These are phyloP conservation scores for Gymnoscelis rufifasciata DNA, from an alignment of 2,888 invertebrate genomes.

Conservation along the genomic window DNA sequence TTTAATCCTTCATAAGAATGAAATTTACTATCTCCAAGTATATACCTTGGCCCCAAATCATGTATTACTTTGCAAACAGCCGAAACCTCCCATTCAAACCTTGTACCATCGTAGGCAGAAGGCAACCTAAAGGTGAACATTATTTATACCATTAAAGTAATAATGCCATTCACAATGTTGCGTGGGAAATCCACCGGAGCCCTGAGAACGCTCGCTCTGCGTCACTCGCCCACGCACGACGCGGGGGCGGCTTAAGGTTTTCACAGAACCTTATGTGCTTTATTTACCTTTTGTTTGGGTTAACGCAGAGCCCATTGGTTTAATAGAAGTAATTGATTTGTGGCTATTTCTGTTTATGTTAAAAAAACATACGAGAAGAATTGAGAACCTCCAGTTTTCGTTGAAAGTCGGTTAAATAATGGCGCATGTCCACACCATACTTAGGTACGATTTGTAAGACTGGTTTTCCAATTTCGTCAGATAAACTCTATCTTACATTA, in stretches of 20 bases:
- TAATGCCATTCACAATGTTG: conserved; percentile 1
- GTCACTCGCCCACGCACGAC: conserved; percentile 1
- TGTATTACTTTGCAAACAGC: too few species aligned
- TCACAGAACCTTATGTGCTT: not conserved
- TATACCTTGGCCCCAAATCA: too few species aligned
- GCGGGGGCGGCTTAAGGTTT: not conserved
- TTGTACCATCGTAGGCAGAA: not conserved
- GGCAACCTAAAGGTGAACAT: not conserved
- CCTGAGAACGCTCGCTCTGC: not conserved
- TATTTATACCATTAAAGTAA: not conserved
- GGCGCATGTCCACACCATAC: too few species aligned
- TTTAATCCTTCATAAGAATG: too few species aligned
- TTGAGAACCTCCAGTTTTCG: too few species aligned
- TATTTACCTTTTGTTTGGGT: not conserved
- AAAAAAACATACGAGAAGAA: too few species aligned
- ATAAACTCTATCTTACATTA: too few species aligned
- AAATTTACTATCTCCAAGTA: too few species aligned
- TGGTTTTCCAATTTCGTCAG: too few species aligned
- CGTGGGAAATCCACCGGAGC: conserved; percentile 13
- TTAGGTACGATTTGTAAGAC: too few species aligned
- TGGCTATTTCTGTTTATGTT: not conserved
- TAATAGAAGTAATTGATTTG: not conserved
- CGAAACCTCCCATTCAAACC: too few species aligned
- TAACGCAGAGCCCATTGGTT: not conserved
- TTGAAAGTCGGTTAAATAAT: too few species aligned